Conservation (phyloP, 1,140 invertebrate species). For the Drosophila ficusphila region DNA sequence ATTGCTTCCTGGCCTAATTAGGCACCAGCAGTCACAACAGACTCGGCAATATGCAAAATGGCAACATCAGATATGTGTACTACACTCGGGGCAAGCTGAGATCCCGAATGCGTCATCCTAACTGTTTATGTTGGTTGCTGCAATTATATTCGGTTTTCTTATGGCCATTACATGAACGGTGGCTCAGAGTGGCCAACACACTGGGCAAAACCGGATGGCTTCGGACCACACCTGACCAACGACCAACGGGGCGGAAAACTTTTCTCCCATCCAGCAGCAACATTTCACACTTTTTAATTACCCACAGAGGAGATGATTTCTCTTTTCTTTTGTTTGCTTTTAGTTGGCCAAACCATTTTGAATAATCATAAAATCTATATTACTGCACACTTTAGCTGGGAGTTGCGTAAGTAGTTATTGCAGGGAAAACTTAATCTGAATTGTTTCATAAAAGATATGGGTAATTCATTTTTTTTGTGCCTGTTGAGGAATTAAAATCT, state of each 20-base stretch:
- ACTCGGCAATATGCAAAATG: slow-evolving; percentile 30
- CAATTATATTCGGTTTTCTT: slow-evolving; percentile 47
- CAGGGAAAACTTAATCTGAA: slow-evolving; percentile 16
- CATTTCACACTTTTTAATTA: slow-evolving; percentile 55
- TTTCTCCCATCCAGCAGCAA: slow-evolving; percentile 8
- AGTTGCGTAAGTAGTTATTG: slow-evolving; percentile 27
- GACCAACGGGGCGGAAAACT: slow-evolving; percentile 11
- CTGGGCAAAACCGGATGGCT: slow-evolving; percentile 18
- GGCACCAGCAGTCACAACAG: slow-evolving; percentile 30
- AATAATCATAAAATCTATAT: slow-evolving; percentile 56
- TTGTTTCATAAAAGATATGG: slow-evolving; percentile 6
- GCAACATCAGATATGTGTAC: slow-evolving; percentile 29
- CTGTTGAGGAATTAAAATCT: too few relatives aligned
- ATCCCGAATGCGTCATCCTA: slow-evolving; percentile 26
- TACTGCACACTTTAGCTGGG: slow-evolving; percentile 10
- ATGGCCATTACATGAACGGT: slow-evolving; percentile 36
- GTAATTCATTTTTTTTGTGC: background rate
- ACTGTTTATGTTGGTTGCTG: slow-evolving; percentile 27
- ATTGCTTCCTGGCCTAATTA: slow-evolving; percentile 80
- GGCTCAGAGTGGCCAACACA: background rate
- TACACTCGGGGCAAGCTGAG: slow-evolving; percentile 4
- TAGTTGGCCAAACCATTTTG: slow-evolving; percentile 25
- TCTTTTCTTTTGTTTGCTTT: slow-evolving; percentile 35
- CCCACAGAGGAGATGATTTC: slow-evolving; percentile 28
- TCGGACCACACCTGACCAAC: slow-evolving; percentile 15